Evolutionary conservation across 2,113 vertebrate species (phyloP).

Genomic region (Crocuta crocuta): DNA sequence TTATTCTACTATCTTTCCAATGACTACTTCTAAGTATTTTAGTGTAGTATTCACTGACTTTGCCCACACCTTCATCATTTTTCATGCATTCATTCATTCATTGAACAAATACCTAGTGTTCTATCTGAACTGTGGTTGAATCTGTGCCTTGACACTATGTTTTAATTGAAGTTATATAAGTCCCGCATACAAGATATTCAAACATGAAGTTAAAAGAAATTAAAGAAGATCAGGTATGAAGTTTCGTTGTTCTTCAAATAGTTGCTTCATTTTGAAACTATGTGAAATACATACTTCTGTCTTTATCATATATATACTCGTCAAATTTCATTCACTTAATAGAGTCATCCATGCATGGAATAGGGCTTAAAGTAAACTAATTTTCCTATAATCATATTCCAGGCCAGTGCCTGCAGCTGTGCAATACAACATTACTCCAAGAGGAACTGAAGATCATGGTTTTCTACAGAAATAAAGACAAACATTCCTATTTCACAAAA

Average conservation of each 20-base stretch:
- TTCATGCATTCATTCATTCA: not conserved
- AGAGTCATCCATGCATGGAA: not conserved
- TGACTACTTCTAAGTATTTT: not conserved
- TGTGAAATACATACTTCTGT: not conserved
- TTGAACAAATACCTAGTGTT: not conserved
- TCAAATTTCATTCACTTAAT: slow-evolving; percentile 2
- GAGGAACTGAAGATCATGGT: not conserved
- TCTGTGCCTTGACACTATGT: not conserved
- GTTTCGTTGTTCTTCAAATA: not conserved
- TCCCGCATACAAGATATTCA: not conserved
- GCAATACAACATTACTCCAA: not conserved
- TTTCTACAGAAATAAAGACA: not conserved
- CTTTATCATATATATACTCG: not conserved
- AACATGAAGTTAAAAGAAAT: slow-evolving; percentile 38
- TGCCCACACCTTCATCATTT: not conserved
- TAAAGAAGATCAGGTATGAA: not conserved
- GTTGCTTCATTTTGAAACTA: slow-evolving; percentile 13
- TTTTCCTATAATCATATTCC: not conserved
- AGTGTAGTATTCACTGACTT: not conserved
- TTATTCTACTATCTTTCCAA: not conserved
- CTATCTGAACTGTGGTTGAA: not conserved
- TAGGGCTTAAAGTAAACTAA: not conserved
- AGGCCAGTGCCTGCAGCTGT: not conserved
- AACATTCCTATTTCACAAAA: not conserved
- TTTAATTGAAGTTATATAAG: not conserved